Evolutionary conservation across 2,888 invertebrate genomes (phyloP).

Genomic region (Zygaena filipendulae): DNA sequence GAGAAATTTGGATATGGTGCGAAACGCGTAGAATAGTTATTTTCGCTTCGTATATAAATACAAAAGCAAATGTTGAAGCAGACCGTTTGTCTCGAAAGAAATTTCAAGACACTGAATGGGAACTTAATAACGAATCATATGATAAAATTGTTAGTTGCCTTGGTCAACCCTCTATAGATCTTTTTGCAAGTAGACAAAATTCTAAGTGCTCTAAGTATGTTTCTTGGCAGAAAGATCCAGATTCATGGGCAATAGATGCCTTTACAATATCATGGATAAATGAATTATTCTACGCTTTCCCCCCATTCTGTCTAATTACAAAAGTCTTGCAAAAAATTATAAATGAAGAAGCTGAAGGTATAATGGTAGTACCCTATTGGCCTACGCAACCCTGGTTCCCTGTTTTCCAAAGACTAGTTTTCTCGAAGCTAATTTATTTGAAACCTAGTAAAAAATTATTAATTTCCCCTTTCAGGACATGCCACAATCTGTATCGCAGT

Average conservation of each 20-base stretch:
- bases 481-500: constrained; percentile 6
- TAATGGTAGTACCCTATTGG: constrained; percentile 5
- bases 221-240: constrained; percentile 9
- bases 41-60: no score
- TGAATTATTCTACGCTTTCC: constrained; percentile 12
- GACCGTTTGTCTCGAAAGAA: constrained; percentile 3
- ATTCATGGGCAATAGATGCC: constrained; percentile 7
- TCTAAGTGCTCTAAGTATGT: constrained; percentile 5
- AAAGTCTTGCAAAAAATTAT: constrained; percentile 5
- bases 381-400: constrained; percentile 24
- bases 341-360: constrained; percentile 4
- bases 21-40: no score
- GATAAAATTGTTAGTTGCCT: no score
- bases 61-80: no score
- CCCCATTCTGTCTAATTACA: constrained; percentile 10
- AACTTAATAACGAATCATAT: no score
- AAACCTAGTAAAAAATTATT: constrained; percentile 4
- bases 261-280: constrained; percentile 9
- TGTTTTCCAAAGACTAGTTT: constrained; percentile 13
- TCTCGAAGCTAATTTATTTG: constrained; percentile 8
- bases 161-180: no score
- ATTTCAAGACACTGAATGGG: constrained; percentile 6
- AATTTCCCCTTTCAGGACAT: constrained; percentile 9
- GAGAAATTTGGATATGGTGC: no score
- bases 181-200: constrained; percentile 8